Base-by-base conservation (phyloP, 2,113 vertebrate genomes). In the Bubalus kerabau region DNA sequence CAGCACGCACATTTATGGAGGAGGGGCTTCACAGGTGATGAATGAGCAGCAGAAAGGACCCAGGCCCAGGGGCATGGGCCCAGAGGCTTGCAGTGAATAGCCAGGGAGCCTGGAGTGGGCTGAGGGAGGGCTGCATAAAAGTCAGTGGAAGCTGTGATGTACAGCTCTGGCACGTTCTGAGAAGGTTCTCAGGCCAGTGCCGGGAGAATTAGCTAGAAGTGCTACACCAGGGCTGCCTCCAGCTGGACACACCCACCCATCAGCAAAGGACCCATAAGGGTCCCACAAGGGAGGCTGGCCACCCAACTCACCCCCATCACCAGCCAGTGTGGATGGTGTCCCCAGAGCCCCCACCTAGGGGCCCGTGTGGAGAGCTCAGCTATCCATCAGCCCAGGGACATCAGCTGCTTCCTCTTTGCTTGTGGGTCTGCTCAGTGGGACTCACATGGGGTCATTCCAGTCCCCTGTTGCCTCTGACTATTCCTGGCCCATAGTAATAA, bases 41-140 rank as follows among this genome's bases (percentile, higher is more conserved):
- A 4, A 1, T n/a, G 23, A 52, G 24, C 43, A 9, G 26, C n/a
- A 67, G 81, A 43, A 87, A 52, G 54, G 40, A n/a, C 13, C 19
- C 21, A 76, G 71, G 6, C 4, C 1, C 30, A 30, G n/a, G 10
- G 10, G 2, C 57, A 24, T 28, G 30, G 15, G 6, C 57, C 54
- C 32, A n/a, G 92, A 56, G n/a, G 56, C 46, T 32, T 52, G 26
- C 9, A 9, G 48, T 32, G 36, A 80, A 19, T 24, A 32, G 43
- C n/a, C 0, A 4, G 10, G 56, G 48, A 86, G 30, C 91, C 36
- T 85, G 57, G 14, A 36, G 40, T 6, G 11, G 10, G 50, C n/a
- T 10, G 26, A 0, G 1, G 1, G 13, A 10, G 36, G 32, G 54
- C 3, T 13, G 9, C 21, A 0, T 11, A 10, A n/a, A 67, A 16